Evolutionary conservation across 2,113 vertebrate species (phyloP).

Genomic region (Hirundichthys speculiger): DNA sequence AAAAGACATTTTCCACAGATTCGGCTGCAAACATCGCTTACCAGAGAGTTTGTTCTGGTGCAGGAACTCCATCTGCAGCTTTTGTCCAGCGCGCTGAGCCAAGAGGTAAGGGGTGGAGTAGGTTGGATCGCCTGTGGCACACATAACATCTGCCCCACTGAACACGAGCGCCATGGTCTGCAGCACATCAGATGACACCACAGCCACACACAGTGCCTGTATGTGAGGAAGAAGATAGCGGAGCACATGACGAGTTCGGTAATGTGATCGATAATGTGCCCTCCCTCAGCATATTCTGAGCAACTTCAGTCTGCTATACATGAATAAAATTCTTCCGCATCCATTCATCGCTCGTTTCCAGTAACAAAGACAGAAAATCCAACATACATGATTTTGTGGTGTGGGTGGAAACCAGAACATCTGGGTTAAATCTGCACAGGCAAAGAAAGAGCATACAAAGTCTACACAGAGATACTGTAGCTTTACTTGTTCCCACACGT

Average conservation of each 20-base stretch:
- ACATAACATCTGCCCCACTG: conserved; percentile 94
- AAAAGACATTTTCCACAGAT: conserved; percentile 34
- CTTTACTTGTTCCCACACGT: not conserved
- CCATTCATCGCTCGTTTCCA: too few species aligned
- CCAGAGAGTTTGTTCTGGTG: conserved; percentile 95
- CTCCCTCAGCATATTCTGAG: not conserved
- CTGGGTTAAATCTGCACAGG: too few species aligned
- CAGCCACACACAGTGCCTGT: conserved; percentile 91
- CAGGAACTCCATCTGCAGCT: conserved; percentile 95
- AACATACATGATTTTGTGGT: too few species aligned
- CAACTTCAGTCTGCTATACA: not conserved
- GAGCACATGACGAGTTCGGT: not conserved
- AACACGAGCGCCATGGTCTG: conserved; percentile 91
- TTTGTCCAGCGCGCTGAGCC: conserved; percentile 92
- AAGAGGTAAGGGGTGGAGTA: conserved; percentile 91
- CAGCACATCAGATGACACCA: conserved; percentile 86
- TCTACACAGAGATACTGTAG: not conserved
- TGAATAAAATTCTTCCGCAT: too few species aligned
- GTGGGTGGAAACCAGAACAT: too few species aligned
- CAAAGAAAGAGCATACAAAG: not conserved
- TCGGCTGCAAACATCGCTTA: conserved; percentile 52
- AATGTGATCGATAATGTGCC: not conserved
- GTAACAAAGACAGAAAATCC: too few species aligned
- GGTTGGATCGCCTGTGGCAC: conserved; percentile 88
- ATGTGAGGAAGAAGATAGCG: conserved; percentile 3